These are phyloP conservation scores for Tuta absoluta DNA, from an alignment of 2,888 invertebrate genomes.

Conservation along the genomic window DNA sequence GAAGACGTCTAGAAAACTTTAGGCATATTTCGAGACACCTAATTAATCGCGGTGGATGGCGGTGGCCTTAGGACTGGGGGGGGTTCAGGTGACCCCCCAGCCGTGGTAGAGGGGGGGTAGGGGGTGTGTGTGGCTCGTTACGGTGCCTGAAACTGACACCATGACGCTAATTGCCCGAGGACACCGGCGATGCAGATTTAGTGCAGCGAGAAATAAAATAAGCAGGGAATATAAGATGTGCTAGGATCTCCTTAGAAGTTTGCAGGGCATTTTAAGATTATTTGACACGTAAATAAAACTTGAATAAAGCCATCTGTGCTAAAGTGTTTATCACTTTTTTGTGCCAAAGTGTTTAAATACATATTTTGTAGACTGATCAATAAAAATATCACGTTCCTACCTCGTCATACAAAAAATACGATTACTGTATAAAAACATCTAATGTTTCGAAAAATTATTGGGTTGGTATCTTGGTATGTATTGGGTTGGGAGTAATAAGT, in stretches of 20 bases:
- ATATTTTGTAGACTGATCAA: too few relatives aligned
- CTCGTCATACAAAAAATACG: too few relatives aligned
- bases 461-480: too few relatives aligned
- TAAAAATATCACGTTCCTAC: too few relatives aligned
- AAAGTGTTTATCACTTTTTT: too few relatives aligned
- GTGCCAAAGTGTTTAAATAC: too few relatives aligned
- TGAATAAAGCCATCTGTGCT: too few relatives aligned
- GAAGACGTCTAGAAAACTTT: conserved; percentile 39
- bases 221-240: conserved; percentile 6
- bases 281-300: neutral
- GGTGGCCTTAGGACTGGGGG: neutral
- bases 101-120: conserved; percentile 37
- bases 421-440: too few relatives aligned
- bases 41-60: conserved; percentile 55
- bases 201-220: conserved; percentile 32
- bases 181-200: conserved; percentile 55
- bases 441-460: too few relatives aligned
- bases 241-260: neutral
- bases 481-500: too few relatives aligned
- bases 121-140: conserved; percentile 66
- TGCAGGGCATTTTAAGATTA: neutral
- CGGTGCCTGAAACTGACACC: conserved; percentile 77
- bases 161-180: conserved; percentile 69
- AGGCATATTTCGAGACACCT: conserved; percentile 44
- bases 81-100: conserved; percentile 19